Evolutionary conservation across 2,113 vertebrate genomes (phyloP), one percentile per base, ranked within the genome.

Genomic region (Polyodon spathula): DNA sequence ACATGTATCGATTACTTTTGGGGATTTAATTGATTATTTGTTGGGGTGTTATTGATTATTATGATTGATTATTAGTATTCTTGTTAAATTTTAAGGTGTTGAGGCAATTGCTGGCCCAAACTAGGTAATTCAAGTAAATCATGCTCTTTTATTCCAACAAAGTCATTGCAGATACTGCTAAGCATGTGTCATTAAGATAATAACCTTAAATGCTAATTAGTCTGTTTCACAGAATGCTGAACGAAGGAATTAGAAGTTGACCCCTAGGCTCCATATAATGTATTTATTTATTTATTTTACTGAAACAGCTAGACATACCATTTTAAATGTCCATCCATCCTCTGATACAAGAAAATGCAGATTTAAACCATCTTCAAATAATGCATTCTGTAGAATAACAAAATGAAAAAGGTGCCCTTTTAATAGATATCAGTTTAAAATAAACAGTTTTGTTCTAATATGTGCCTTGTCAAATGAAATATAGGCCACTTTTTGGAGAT

Each of bases 251-350:
- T 62, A 74, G 75, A 48, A 63, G 70, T 66, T 27, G 65, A 74
- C 71, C 76, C 76, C 59, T 42, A 69, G 67, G 65, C 75, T 8
- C 44, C 16, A 42, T 75, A 75, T 72, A 66, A n/a, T 74, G n/a
- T n/a, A n/a, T n/a, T n/a, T n/a, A n/a, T 79, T 72, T 67, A 73
- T 54, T 64, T 61, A 73, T 58, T 85, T 81, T 82, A 84, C 85
- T 85, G 85, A 77, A 85, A 86, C 82, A 77, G 68, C 59, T 70
- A 53, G 27, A 27, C 27, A 39, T 60, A 59, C 76, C 81, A 80
- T 73, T 70, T 58, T 80, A 84, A 78, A 78, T 77, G 79, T 76
- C 80, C 78, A 82, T 75, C 76, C 80, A 79, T 77, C 76, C 71
- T 71, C 63, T 68, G 66, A 79, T 81, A 83, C 78, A 81, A 79